Evolutionary conservation across 2,888 invertebrate species (phyloP).

Genomic region (Stomorhina lunata): DNA sequence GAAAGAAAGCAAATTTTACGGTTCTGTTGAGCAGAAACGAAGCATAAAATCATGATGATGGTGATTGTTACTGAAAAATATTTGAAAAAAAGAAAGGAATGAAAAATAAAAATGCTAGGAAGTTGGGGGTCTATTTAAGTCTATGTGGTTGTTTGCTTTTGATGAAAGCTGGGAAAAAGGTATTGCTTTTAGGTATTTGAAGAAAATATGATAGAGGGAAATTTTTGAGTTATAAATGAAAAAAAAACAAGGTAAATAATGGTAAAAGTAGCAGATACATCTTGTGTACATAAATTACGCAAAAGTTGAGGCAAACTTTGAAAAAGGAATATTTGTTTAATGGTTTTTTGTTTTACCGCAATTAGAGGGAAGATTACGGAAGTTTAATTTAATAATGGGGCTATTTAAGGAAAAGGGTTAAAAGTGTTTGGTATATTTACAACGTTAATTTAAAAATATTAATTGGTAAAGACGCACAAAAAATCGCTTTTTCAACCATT

Average conservation of each 20-base stretch:
- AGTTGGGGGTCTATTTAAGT: conserved; percentile 36
- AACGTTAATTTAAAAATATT: no score
- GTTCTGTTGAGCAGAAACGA: conserved; percentile 49
- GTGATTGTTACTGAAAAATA: conserved; percentile 11
- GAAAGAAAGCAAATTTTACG: conserved; percentile 44
- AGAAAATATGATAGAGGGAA: background rate
- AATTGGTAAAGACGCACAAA: no score
- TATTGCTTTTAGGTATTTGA: conserved; percentile 26
- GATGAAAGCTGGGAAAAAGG: conserved; percentile 5
- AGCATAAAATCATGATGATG: conserved; percentile 47
- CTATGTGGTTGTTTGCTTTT: background rate
- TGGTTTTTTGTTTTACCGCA: background rate
- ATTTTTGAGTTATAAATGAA: background rate
- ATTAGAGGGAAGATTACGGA: background rate
- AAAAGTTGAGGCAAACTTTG: background rate
- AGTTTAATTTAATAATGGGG: background rate
- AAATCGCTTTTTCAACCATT: no score
- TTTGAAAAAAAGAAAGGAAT: background rate
- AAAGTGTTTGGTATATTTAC: no score
- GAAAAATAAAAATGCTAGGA: conserved; percentile 21
- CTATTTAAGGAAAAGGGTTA: no score
- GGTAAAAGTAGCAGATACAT: background rate
- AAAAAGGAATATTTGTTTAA: background rate
- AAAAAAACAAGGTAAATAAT: background rate
- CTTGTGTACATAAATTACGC: background rate